Evolutionary conservation across 2,797 vertebrate species (phyloP), one percentile per base, ranked within the genome.

Genomic region (Fistularia commersonii): DNA sequence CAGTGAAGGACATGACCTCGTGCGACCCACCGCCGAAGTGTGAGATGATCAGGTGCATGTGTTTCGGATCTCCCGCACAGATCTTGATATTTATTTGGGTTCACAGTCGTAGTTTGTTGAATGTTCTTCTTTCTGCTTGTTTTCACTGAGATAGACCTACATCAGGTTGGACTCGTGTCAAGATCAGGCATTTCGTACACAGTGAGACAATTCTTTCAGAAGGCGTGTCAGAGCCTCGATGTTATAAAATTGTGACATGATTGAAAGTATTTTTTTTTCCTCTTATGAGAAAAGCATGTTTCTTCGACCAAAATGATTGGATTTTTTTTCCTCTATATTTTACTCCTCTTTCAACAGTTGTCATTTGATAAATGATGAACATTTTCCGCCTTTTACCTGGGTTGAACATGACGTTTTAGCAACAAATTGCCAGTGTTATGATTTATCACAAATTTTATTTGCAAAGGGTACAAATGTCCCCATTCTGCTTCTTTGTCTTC

Each of bases 51-150:
- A 1, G 32, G 6, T 49, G 57, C 42, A 32, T 48, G 48, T 64
- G 63, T 74, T 48, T 3, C 0, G 45, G 23, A 37, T 69, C 60
- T 47, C 65, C 61, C 53, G 15, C 8, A 61, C 67, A 57, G 50
- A 64, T 41, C 1, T 10, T 52, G 47, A 42, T 68, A 46, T 84
- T 83, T 88, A 70, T 87, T 84, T 82, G 45, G 62, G 42, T 66
- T 59, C 47, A 48, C 33, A 14, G 45, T 54, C 58, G 4, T 7
- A 45, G 71, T 79, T 84, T 87, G 79, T 83, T 79, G 78, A 73
- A 80, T 67, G 66, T 82, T 74, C 76, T 50, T 64, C 71, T 61
- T 49, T 14, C 44, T 73, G 75, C 54, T 81, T 74, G 72, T 82
- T 82, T 82, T 66, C 68, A 70, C 47, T 43, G 61, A 80, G 62